Percentiles rank a stretch among this genome's conserved stretches.
phyloP scores from a whole-genome alignment of 2,797 vertebrate genomes.

The Sardinella longiceps region DNA sequence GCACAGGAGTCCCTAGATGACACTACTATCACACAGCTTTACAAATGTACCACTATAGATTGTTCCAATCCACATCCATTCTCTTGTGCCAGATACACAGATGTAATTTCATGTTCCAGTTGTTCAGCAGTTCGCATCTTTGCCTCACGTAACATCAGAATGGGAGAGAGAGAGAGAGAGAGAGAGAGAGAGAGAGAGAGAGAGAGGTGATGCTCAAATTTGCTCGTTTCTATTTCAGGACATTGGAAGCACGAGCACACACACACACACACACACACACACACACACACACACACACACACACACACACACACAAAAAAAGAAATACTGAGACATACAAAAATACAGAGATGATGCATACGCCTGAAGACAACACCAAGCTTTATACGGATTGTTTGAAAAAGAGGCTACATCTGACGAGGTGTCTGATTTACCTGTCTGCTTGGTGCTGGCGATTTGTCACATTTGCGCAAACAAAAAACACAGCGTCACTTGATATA shows the following conservation, averaged over 20 bases:
- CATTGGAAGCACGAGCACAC: neutral
- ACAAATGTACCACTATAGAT: too few relatives aligned
- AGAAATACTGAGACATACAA: neutral
- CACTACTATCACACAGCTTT: too few relatives aligned
- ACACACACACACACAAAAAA: neutral
- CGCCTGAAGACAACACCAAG: neutral
- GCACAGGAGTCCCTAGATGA: too few relatives aligned
- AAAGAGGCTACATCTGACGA: neutral
- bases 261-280: too few relatives aligned
- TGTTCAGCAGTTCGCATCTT: slow-evolving; percentile 9
- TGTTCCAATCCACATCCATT: neutral
- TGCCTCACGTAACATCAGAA: neutral
- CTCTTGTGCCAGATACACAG: neutral
- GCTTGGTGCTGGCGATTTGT: slow-evolving; percentile 22
- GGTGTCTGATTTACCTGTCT: neutral
- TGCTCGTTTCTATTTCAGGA: neutral
- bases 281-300: too few relatives aligned
- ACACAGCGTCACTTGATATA: neutral
- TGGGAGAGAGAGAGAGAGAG: neutral
- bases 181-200: neutral
- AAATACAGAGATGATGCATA: neutral
- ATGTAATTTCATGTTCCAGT: slow-evolving; percentile 21
- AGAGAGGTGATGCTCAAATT: neutral
- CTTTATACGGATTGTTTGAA: neutral
- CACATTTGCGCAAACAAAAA: slow-evolving; percentile 28